Base-by-base conservation (phyloP, 2,888 invertebrate genomes). In the Chorisops tibialis region DNA sequence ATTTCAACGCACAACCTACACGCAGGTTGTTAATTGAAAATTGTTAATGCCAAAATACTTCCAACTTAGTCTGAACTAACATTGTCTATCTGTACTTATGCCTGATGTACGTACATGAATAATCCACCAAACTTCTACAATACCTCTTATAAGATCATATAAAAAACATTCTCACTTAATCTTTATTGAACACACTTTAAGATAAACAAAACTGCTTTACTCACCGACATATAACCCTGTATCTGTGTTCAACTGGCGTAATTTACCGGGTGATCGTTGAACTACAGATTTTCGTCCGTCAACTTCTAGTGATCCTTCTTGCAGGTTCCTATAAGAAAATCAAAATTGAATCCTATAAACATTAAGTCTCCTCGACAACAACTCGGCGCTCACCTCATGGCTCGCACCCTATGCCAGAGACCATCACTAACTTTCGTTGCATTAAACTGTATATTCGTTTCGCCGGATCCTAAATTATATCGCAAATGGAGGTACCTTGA, bases 171-270 rank as follows among this genome's bases (percentile, higher is more conserved):
- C n/a, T n/a, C n/a, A n/a, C n/a, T n/a, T n/a, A n/a, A n/a, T n/a
- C n/a, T n/a, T n/a, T n/a, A n/a, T n/a, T n/a, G n/a, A n/a, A n/a
- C n/a, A n/a, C n/a, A n/a, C n/a, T n/a, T n/a, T n/a, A n/a, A n/a
- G n/a, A n/a, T n/a, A n/a, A n/a, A 30, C 1, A 30, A 30, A 30
- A 30, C 30, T 7, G 9, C 3, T 30, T 30, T 30, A 70, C 81
- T 81, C 79, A 92, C 96, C 96, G 71, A 96, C 87, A 79, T 89
- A 96, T 54, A 96, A 85, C 67, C 93, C 91, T 65, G 91, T 91
- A 72, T 93, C 88, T 11, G 91, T 90, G 75, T 93, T 92, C 49
- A 93, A 81, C 75, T 91, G 90, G 69, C 88, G 87, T 66, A 93
- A 83, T 72, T 87, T 87, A 52, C 95, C 95, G 0, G 93, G 93